Evolutionary conservation across 2,113 vertebrate genomes (phyloP).

Genomic region (Chunga burmeisteri): DNA sequence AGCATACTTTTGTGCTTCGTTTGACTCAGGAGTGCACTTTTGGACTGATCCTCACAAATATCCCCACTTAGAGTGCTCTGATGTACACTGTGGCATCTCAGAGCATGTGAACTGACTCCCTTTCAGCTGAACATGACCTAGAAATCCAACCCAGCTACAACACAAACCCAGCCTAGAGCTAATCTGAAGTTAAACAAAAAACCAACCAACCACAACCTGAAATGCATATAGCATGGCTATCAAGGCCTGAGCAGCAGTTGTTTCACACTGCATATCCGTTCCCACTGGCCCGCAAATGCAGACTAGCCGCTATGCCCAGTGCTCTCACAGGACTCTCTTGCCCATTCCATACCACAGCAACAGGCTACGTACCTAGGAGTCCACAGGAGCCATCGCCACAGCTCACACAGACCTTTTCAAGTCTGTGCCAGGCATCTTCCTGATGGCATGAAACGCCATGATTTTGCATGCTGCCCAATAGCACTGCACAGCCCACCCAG

Average conservation of each 20-base stretch:
- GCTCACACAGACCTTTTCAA: not conserved
- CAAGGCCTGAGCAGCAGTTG: not conserved
- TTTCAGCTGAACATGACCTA: not conserved
- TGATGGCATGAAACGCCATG: not conserved
- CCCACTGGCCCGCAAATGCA: not conserved
- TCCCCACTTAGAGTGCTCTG: not conserved
- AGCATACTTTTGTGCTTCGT: not conserved
- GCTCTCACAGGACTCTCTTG: too few species aligned
- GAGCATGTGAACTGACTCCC: accelerated
- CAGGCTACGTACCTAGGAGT: accelerated
- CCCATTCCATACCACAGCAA: not conserved
- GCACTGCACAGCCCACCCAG: not conserved
- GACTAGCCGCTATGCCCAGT: not conserved
- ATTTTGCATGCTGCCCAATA: accelerated
- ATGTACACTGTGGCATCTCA: not conserved
- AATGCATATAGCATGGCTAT: not conserved
- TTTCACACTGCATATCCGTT: not conserved
- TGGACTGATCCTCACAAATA: not conserved
- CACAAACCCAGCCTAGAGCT: not conserved
- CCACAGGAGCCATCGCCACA: not conserved
- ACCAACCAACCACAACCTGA: not conserved
- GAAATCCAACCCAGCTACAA: not conserved
- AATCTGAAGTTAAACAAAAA: not conserved
- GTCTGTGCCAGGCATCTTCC: not conserved
- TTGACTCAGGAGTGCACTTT: not conserved